Evolutionary conservation across 2,113 vertebrate species (phyloP).

Genomic region (Steatornis caripensis): DNA sequence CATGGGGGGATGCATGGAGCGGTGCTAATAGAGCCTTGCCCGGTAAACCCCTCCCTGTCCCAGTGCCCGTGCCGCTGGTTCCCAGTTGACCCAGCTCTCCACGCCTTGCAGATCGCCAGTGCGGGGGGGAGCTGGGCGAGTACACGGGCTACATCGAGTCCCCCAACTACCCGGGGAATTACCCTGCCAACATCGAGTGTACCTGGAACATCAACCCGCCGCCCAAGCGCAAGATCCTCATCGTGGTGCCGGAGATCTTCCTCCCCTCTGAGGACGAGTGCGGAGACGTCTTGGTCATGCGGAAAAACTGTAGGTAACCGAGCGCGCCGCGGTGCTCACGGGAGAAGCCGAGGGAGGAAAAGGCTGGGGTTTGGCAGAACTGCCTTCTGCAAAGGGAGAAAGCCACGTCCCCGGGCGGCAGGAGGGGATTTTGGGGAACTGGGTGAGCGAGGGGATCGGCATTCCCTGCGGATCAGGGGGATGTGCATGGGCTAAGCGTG

Average conservation of each 20-base stretch:
- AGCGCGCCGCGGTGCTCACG: neutral
- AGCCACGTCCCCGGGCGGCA: fast-evolving
- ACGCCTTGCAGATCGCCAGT: slow-evolving; percentile 84
- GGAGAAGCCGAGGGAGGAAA: neutral
- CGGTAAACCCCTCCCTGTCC: neutral
- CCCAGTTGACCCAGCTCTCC: neutral
- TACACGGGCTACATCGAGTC: slow-evolving; percentile 98
- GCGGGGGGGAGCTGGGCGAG: slow-evolving; percentile 94
- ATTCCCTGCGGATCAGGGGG: neutral
- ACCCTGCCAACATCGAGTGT: slow-evolving; percentile 93
- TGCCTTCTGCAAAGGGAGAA: neutral
- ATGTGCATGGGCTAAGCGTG: fast-evolving
- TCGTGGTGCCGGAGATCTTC: slow-evolving; percentile 97
- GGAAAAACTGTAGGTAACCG: slow-evolving; percentile 93
- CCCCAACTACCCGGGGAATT: slow-evolving; percentile 97
- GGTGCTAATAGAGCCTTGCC: neutral
- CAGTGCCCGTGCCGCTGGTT: neutral
- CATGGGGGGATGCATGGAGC: neutral
- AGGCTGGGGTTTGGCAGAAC: neutral
- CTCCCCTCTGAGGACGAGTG: slow-evolving; percentile 97
- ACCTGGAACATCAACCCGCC: slow-evolving; percentile 98
- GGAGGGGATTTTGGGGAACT: neutral
- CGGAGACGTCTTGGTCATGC: slow-evolving; percentile 96
- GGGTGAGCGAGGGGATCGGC: fast-evolving
- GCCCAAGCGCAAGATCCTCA: slow-evolving; percentile 95